These are phyloP conservation scores for Cantharis rufa DNA, from an alignment of 2,888 invertebrate genomes.

Conservation along the genomic window DNA sequence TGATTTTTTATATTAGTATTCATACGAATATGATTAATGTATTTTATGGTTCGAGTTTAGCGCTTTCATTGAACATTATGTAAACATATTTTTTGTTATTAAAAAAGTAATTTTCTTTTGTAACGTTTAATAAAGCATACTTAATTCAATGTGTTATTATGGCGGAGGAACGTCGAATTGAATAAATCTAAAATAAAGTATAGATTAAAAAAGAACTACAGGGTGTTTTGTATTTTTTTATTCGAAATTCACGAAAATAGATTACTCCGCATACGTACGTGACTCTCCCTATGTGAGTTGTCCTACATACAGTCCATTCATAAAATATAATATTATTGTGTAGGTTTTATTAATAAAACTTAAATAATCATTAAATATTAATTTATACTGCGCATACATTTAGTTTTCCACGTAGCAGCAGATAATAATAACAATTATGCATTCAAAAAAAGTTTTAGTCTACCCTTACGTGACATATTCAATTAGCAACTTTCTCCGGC, in stretches of 20 bases:
- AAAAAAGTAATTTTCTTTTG: neutral
- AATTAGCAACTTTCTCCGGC: neutral
- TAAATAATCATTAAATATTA: neutral
- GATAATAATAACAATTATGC: neutral
- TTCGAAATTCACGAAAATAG: too few species aligned
- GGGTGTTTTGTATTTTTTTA: neutral
- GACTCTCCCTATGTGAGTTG: neutral
- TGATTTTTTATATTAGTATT: neutral
- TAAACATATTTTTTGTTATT: neutral
- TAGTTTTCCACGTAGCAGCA: neutral
- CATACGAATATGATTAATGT: neutral
- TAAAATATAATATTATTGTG: neutral
- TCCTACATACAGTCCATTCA: neutral
- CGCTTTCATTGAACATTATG: neutral
- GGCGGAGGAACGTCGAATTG: neutral
- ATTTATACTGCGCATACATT: neutral
- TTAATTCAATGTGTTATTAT: neutral
- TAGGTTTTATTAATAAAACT: neutral
- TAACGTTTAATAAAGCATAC: neutral
- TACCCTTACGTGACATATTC: neutral
- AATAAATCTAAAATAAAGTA: neutral
- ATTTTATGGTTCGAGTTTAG: neutral
- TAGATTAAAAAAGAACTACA: neutral
- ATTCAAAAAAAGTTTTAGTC: neutral
- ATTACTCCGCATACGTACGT: neutral